Percentiles rank a stretch among this genome's conserved stretches.
phyloP scores from a whole-genome alignment of 1,140 invertebrate species.

The Plutomurus gul region DNA sequence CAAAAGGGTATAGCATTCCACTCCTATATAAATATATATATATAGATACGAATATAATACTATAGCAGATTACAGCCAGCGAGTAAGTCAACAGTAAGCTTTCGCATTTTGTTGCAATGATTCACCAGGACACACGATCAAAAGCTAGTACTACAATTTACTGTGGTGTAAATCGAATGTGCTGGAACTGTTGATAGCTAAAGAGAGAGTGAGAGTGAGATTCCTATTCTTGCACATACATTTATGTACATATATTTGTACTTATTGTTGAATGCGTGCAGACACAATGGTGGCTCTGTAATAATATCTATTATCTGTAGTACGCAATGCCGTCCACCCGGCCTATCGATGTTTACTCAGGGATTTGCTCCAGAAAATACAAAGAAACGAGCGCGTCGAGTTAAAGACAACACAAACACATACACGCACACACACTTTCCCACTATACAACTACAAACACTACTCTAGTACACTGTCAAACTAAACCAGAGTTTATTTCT shows the following conservation, averaged over 20 bases:
- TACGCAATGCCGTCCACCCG: background rate
- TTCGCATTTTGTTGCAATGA: background rate
- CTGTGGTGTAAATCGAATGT: slow-evolving; percentile 10
- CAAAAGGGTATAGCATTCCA: no score
- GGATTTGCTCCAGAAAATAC: background rate
- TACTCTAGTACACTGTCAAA: background rate
- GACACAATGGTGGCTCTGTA: no score
- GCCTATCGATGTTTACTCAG: slow-evolving; percentile 9
- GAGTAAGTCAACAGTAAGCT: background rate
- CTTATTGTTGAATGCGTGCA: background rate
- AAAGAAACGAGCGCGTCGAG: background rate
- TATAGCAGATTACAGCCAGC: no score
- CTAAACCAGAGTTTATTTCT: slow-evolving; percentile 22
- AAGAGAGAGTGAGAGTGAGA: background rate
- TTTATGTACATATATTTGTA: background rate
- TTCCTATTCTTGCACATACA: background rate
- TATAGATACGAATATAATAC: no score
- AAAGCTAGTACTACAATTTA: slow-evolving; percentile 14
- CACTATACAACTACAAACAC: no score
- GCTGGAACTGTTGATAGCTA: slow-evolving; percentile 1
- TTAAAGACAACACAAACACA: background rate
- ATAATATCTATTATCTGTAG: no score
- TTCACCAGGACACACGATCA: background rate
- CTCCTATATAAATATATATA: no score
- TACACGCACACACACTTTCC: background rate